These are phyloP conservation scores for Drosophila seguyi DNA, from an alignment of 1,140 invertebrate genomes.

Conservation along the genomic window DNA sequence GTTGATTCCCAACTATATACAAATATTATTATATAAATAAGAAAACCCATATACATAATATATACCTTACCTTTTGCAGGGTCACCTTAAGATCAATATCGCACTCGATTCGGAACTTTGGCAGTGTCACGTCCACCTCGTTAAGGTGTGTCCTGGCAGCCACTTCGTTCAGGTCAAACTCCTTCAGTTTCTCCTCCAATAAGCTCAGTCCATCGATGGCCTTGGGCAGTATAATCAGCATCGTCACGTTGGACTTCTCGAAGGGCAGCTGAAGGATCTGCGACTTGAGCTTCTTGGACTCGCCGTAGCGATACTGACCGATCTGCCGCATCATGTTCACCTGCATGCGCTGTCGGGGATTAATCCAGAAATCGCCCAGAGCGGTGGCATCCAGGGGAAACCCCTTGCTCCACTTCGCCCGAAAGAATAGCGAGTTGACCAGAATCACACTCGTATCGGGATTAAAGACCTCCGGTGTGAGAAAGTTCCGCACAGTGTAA, in stretches of 20 bases:
- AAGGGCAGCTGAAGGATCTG: constrained; percentile 87
- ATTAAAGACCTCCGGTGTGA: constrained; percentile 83
- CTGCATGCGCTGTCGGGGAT: constrained; percentile 48
- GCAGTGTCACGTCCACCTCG: constrained; percentile 86
- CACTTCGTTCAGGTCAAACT: constrained; percentile 69
- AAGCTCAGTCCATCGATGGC: constrained; percentile 86
- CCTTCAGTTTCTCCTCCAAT: constrained; percentile 60
- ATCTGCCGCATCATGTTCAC: constrained; percentile 73
- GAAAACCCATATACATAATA: not conserved
- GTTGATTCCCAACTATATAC: constrained; percentile 86
- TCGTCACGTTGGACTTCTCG: constrained; percentile 86
- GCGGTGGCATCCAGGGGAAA: constrained; percentile 85
- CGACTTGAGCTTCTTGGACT: constrained; percentile 84
- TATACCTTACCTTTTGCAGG: constrained; percentile 85
- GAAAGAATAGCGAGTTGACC: constrained; percentile 89
- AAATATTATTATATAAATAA: constrained; percentile 28
- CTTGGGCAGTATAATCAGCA: constrained; percentile 88
- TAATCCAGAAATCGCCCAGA: constrained; percentile 67
- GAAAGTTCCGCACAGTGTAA: constrained; percentile 88
- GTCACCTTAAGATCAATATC: constrained; percentile 86
- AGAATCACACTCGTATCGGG: constrained; percentile 86
- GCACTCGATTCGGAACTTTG: constrained; percentile 88
- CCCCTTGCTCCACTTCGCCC: constrained; percentile 87
- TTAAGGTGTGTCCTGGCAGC: constrained; percentile 53
- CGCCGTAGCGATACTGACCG: constrained; percentile 85